These are phyloP conservation scores for Erannis defoliaria DNA, from an alignment of 2,888 invertebrate genomes.

Conservation along the genomic window DNA sequence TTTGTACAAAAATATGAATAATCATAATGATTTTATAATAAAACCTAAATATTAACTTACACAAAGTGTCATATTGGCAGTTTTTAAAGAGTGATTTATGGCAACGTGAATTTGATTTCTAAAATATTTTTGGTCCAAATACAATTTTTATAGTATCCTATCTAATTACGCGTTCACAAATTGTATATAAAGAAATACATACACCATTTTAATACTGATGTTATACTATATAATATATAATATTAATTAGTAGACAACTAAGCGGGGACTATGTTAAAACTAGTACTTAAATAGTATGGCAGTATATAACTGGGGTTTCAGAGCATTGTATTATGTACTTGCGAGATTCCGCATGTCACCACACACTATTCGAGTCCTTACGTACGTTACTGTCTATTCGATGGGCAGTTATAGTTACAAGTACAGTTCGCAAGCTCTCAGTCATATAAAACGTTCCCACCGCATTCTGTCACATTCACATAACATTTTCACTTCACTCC, in stretches of 20 bases:
- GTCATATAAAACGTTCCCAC: slow-evolving; percentile 51
- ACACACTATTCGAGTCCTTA: slow-evolving; percentile 72
- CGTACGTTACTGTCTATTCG: slow-evolving; percentile 76
- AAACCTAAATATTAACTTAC: slow-evolving; percentile 59
- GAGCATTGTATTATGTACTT: slow-evolving; percentile 64
- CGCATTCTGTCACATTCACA: slow-evolving; percentile 49
- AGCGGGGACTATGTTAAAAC: slow-evolving; percentile 78
- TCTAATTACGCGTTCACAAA: slow-evolving; percentile 72
- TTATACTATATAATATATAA: slow-evolving; percentile 75
- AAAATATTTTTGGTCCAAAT: slow-evolving; percentile 84
- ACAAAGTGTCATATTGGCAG: slow-evolving; percentile 83
- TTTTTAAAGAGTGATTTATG: slow-evolving; percentile 72
- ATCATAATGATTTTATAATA: slow-evolving; percentile 53
- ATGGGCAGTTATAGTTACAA: slow-evolving; percentile 73
- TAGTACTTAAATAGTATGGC: slow-evolving; percentile 83
- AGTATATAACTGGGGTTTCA: slow-evolving; percentile 73
- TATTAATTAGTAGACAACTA: slow-evolving; percentile 75
- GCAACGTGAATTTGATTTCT: slow-evolving; percentile 84
- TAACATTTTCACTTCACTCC: slow-evolving; percentile 51
- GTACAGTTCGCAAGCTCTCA: slow-evolving; percentile 61
- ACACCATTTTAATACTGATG: slow-evolving; percentile 85
- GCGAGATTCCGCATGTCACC: slow-evolving; percentile 77
- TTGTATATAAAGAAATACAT: slow-evolving; percentile 77
- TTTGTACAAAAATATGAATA: slow-evolving; percentile 71
- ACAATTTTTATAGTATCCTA: slow-evolving; percentile 60